Conservation (phyloP, 2,797 vertebrate genomes). For the Oreochromis mossambicus region DNA sequence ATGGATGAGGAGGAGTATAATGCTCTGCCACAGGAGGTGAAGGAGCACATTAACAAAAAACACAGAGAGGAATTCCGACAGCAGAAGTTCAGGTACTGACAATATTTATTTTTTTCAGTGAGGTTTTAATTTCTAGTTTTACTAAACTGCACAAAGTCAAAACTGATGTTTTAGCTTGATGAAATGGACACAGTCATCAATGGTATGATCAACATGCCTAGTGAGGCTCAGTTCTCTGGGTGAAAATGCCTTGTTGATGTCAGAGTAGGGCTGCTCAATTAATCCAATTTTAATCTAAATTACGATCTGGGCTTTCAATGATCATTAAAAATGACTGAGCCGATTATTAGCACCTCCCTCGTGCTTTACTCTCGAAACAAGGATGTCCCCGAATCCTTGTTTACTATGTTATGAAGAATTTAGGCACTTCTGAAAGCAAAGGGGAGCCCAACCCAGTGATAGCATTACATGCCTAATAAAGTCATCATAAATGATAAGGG, state of each 20-base stretch:
- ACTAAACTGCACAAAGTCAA: neutral
- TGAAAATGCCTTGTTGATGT: neutral
- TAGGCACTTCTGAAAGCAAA: neutral
- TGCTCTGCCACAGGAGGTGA: slow-evolving; percentile 75
- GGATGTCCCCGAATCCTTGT: neutral
- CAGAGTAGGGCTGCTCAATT: neutral
- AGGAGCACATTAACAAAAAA: slow-evolving; percentile 42
- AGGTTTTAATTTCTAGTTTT: neutral
- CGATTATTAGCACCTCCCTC: no score
- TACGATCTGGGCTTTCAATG: no score
- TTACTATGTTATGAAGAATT: neutral
- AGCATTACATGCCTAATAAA: neutral
- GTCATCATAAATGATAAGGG: neutral
- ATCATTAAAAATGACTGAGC: no score
- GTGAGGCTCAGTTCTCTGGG: neutral
- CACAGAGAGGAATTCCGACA: slow-evolving; percentile 53
- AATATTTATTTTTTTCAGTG: neutral
- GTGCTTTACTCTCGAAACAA: no score
- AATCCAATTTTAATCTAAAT: no score
- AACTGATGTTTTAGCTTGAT: neutral
- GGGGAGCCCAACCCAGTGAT: neutral
- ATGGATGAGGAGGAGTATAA: slow-evolving; percentile 84
- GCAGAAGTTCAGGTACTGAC: slow-evolving; percentile 73
- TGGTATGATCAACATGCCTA: neutral
- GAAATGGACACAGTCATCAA: neutral